These are phyloP conservation scores for Aphidius ervi DNA, from an alignment of 1,140 invertebrate genomes.

Conservation along the genomic window DNA sequence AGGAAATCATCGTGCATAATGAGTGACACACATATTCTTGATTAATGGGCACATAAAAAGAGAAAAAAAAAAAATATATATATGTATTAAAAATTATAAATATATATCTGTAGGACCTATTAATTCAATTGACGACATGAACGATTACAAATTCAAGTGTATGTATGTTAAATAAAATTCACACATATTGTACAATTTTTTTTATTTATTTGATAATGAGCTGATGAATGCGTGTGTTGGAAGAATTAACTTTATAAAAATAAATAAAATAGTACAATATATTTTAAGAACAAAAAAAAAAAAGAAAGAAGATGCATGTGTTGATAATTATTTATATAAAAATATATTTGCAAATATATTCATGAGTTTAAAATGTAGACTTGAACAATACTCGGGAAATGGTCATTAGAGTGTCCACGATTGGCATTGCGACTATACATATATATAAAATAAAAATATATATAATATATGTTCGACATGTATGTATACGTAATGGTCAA, in stretches of 20 bases:
- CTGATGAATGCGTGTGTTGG: not conserved
- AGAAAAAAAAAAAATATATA: conserved; percentile 1
- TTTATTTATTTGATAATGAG: not conserved
- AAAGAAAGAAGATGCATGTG: too few relatives aligned
- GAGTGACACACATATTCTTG: not conserved
- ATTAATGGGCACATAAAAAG: not conserved
- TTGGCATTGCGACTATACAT: not conserved
- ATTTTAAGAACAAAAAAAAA: not conserved
- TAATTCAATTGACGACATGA: conserved; percentile 2
- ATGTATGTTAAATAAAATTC: not conserved
- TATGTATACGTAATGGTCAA: conserved; percentile 2
- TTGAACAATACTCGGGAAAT: conserved; percentile 16
- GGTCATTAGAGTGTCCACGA: conserved; percentile 18
- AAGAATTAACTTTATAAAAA: not conserved
- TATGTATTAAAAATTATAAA: not conserved
- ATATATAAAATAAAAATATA: too few relatives aligned
- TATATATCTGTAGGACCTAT: conserved; percentile 2
- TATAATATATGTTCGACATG: too few relatives aligned
- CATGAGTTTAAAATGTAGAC: conserved; percentile 15
- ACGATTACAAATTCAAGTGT: not conserved
- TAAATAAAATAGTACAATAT: not conserved
- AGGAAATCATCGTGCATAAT: conserved; percentile 6
- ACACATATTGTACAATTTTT: not conserved
- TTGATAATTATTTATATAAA: not conserved
- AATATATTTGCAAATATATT: conserved; percentile 18